Evolutionary conservation across 2,113 vertebrate species (phyloP), one percentile per base, ranked within the genome.

Genomic region (Steatornis caripensis): DNA sequence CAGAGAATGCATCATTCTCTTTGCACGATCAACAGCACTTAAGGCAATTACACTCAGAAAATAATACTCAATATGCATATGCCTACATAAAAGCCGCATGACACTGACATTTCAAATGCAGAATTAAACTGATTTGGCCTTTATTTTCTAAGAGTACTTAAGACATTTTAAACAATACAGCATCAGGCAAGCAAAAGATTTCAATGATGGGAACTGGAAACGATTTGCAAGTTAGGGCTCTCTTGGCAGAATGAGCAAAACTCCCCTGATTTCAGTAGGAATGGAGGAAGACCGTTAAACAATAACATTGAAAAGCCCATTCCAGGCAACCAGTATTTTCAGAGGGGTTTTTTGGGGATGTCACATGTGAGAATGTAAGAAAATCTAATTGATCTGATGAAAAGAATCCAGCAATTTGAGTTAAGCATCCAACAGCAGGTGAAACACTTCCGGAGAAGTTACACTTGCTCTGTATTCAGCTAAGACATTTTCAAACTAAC

Each of bases 71-170:
- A 58, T 83, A 84, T 78, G 76, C 68, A 95, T 74, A 81, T 88
- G 85, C 85, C 83, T 83, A 94, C 90, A 90, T 84, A 95, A 96
- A 93, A 96, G 79, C 90, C 95, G 90, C 92, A 58, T 90, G 85
- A 69, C 78, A 90, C 24, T 95, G 90, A 93, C 71, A 95, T 94
- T 94, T 94, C 68, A 88, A 84, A 92, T 81, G 60, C 54, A 86
- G 76, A 95, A 88, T 90, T 92, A 88, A 92, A 90, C 64, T 84
- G 83, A 96, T 95, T 96, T 80, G 36, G 79, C 82, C 64, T 93
- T 92, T 92, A 55, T 91, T 95, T 91, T 77, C 64, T 71, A 75
- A 86, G 88, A 91, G 79, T 70, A 41, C 92, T 95, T 93, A 89
- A 96, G 87, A 60, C 34, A 70, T 86, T 87, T 95, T 75, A 93